These are phyloP conservation scores for Ramphastos sulfuratus DNA, from an alignment of 2,113 vertebrate species.

Conservation along the genomic window DNA sequence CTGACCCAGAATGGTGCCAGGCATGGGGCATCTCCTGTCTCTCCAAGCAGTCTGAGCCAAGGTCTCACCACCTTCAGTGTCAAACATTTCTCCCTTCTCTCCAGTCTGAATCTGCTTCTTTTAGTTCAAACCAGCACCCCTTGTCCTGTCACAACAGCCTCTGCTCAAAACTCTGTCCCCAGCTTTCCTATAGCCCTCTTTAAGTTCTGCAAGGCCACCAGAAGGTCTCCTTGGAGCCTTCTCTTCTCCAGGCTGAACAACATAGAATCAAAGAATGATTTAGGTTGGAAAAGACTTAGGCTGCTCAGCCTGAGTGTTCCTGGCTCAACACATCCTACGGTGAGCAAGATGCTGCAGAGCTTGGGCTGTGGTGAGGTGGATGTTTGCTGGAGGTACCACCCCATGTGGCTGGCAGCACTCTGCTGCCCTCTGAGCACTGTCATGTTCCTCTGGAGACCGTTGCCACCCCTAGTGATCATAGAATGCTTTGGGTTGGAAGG, in stretches of 20 bases:
- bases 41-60: not conserved
- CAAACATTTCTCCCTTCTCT: not conserved
- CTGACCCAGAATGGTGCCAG: not conserved
- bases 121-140: not conserved
- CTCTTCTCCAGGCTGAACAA: not conserved
- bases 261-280: not conserved
- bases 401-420: not conserved
- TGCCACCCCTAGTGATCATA: not conserved
- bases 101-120: not conserved
- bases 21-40: not conserved
- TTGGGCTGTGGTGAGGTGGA: not conserved
- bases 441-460: accelerated
- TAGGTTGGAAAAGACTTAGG: not conserved
- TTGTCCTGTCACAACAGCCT: not conserved
- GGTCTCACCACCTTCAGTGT: not conserved
- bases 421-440: not conserved
- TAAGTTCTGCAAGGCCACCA: not conserved
- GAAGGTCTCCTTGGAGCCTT: not conserved
- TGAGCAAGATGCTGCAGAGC: accelerated
- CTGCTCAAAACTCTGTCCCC: not conserved
- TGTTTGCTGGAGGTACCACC: not conserved
- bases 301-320: not conserved
- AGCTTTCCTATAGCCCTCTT: not conserved
- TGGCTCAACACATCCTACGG: accelerated
- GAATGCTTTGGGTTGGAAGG: no score